phyloP scores from a whole-genome alignment of 2,797 vertebrate genomes.

The Aplochiton taeniatus region DNA sequence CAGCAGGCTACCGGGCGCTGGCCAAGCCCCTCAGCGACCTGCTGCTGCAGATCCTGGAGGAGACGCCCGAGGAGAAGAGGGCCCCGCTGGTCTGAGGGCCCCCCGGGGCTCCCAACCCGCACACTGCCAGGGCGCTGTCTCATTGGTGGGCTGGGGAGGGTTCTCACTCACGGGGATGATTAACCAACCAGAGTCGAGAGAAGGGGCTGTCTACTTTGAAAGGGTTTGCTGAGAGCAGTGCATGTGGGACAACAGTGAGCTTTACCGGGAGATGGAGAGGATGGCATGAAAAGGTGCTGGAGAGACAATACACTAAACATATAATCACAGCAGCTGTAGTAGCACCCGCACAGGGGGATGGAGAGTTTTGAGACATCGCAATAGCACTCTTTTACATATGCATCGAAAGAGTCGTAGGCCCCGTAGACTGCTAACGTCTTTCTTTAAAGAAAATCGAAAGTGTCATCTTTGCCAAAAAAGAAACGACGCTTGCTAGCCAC shows the following conservation, averaged over 20 bases:
- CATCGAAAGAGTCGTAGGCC: constrained; percentile 15
- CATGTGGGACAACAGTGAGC: constrained; percentile 38
- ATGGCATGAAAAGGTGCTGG: constrained; percentile 33
- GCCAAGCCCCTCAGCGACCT: constrained; percentile 93
- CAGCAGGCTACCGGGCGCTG: constrained; percentile 84
- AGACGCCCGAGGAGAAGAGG: constrained; percentile 91
- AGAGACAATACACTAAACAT: constrained; percentile 46
- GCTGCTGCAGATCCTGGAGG: constrained; percentile 95
- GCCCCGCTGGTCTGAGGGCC: constrained; percentile 86
- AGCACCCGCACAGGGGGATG: constrained; percentile 31
- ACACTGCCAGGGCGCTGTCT: constrained; percentile 50
- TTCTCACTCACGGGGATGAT: constrained; percentile 27
- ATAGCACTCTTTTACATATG: neutral
- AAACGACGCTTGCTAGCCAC: neutral
- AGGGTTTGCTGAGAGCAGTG: constrained; percentile 25
- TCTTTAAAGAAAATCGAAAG: neutral
- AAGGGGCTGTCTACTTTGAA: constrained; percentile 32
- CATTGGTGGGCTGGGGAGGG: constrained; percentile 38
- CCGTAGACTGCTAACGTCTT: neutral
- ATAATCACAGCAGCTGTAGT: constrained; percentile 47
- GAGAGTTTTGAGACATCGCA: constrained; percentile 16
- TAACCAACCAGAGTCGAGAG: neutral
- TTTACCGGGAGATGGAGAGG: constrained; percentile 9
- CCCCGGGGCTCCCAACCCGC: neutral
- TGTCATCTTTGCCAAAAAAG: neutral